A percentile compares a stretch with the other conserved stretches of the same genome.
phyloP scores from a whole-genome alignment of 2,113 vertebrate genomes.

The Ancistrus triradiatus region DNA sequence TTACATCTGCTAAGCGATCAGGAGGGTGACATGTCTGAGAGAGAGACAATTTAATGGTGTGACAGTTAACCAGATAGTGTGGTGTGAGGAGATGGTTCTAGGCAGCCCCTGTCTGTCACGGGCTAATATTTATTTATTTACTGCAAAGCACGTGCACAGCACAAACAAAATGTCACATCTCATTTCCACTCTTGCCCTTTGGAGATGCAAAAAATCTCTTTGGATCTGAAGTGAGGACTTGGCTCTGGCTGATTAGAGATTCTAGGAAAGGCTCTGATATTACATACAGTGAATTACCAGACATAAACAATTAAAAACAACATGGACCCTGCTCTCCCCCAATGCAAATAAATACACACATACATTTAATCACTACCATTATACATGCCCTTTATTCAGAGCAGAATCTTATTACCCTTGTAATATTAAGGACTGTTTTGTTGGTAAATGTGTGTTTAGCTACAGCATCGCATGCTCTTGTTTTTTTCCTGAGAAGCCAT shows the following conservation, averaged over 20 bases:
- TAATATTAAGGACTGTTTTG: not conserved
- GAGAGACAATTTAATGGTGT: conserved; percentile 89
- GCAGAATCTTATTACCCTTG: no score
- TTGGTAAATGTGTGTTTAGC: no score
- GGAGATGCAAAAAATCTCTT: conserved; percentile 69
- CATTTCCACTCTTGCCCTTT: conserved; percentile 70
- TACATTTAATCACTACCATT: no score
- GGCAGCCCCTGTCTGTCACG: conserved; percentile 83
- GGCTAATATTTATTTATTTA: conserved; percentile 93
- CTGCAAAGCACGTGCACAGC: conserved; percentile 56
- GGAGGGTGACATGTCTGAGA: conserved; percentile 82
- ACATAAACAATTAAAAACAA: conserved; percentile 47
- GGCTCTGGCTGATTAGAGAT: conserved; percentile 64
- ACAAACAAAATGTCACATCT: conserved; percentile 79
- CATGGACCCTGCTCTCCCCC: conserved; percentile 30
- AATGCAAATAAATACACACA: no score
- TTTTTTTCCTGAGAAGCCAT: conserved; percentile 8
- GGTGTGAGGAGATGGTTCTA: conserved; percentile 67
- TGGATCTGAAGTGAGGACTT: conserved; percentile 63
- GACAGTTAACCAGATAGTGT: conserved; percentile 90
- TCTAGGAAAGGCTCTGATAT: conserved; percentile 60
- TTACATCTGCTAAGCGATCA: conserved; percentile 98
- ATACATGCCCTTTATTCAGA: no score
- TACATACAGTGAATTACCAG: conserved; percentile 43
- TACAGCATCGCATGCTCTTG: no score